Base-by-base conservation (phyloP, 2,888 invertebrate genomes). In the Tillus elongatus region DNA sequence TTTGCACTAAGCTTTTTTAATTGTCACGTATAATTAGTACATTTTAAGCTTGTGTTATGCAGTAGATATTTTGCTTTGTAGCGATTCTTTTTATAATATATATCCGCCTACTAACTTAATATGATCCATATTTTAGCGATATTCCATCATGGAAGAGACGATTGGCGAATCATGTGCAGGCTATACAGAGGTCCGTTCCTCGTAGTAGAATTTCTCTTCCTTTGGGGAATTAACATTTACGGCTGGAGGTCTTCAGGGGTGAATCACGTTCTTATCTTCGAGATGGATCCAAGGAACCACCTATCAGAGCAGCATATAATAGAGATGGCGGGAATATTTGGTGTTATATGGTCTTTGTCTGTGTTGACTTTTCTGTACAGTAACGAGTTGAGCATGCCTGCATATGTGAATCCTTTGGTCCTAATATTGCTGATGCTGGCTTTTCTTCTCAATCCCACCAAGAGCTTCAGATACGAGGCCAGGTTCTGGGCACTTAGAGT, bases 231-330 rank as follows among this genome's bases (percentile, higher is more conserved):
- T 33, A 96, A 96, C 60, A 90, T 95, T 1, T 95, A 95, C 61
- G 95, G 95, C 3, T 96, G 96, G 96, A 72, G 95, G 45, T 89
- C 92, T 0, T 92, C 93, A 0, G 96, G 97, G 2, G 96, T 97
- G 9, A 96, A 96, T 69, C 96, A 97, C 61, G 96, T 97, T 0
- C 72, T 97, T 2, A 97, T 97, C 50, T 97, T 97, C 65, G 96
- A 96, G 61, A 69, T 97, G 53, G 95, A 97, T 64, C 96, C 96
- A 0, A 71, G 96, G 39, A 91, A 93, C 64, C 93, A 96, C 64
- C 69, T 90, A 0, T 87, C 87, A 0, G 93, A 95, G 52, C 93
- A 95, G 57, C 89, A 96, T 66, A 71, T 97, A 27, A 90, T 96
- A 77, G 96, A 96, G 64, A 66, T 92, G 53, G 88, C 95, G 0